A percentile compares a stretch with the other conserved stretches of the same genome.
Evolutionary conservation across 2,113 vertebrate species (phyloP).

Genomic region (Phylloscopus whistleri): DNA sequence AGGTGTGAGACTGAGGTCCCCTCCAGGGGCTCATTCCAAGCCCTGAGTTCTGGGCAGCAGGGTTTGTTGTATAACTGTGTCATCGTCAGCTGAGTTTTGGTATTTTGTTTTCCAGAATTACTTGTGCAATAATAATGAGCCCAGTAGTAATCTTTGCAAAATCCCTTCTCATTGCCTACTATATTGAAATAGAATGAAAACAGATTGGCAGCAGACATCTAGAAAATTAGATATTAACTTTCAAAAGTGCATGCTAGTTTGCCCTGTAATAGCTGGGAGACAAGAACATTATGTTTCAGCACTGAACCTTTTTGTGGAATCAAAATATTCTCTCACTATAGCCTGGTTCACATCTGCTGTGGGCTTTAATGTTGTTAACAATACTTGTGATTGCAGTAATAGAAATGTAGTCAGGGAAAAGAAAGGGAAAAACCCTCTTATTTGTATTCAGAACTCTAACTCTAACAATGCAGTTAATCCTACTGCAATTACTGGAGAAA

Average conservation of each 20-base stretch:
- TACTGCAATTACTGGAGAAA: neutral
- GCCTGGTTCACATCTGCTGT: slow-evolving; percentile 47
- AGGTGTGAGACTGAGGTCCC: neutral
- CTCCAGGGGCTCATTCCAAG: neutral
- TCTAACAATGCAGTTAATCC: slow-evolving; percentile 43
- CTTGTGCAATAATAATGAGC: slow-evolving; percentile 39
- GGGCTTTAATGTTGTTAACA: slow-evolving; percentile 49
- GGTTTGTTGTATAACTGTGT: slow-evolving; percentile 25
- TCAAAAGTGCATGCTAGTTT: slow-evolving; percentile 44
- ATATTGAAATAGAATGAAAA: slow-evolving; percentile 48
- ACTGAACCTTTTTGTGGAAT: slow-evolving; percentile 35
- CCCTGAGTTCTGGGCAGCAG: neutral
- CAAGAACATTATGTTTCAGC: slow-evolving; percentile 60
- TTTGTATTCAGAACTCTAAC: slow-evolving; percentile 32
- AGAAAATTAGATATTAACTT: slow-evolving; percentile 66
- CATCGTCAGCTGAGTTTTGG: slow-evolving; percentile 55
- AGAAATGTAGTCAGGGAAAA: slow-evolving; percentile 26
- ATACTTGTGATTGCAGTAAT: slow-evolving; percentile 55
- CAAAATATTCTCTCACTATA: slow-evolving; percentile 47
- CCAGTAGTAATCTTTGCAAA: slow-evolving; percentile 49
- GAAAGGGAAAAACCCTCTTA: slow-evolving; percentile 43
- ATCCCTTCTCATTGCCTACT: slow-evolving; percentile 25
- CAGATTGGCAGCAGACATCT: slow-evolving; percentile 49
- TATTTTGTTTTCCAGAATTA: slow-evolving; percentile 55
- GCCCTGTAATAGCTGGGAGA: slow-evolving; percentile 49